Base-by-base conservation (phyloP, 2,888 invertebrate genomes). In the Rhagonycha lutea region DNA sequence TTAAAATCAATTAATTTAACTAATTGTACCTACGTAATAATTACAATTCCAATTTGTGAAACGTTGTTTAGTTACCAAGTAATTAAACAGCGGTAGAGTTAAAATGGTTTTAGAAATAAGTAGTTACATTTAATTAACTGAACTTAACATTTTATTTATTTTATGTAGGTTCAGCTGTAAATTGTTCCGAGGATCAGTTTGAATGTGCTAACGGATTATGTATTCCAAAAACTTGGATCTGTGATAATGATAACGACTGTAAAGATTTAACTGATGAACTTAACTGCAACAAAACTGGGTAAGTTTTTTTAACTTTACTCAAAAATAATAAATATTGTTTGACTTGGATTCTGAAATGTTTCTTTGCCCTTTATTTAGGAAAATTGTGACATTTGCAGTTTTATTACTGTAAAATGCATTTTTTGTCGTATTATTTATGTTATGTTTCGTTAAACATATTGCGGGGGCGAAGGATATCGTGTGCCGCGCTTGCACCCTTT, bases 171-270 rank as follows among this genome's bases (percentile, higher is more conserved):
- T 84, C 83, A 11, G 84, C 88, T 14, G 85, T 86, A 12, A 92
- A 93, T 84, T 96, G 95, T 85, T 91, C 93, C 0, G 88, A 89
- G 0, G 92, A 94, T 69, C 93, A 95, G 86, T 95, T 94, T 83
- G 91, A 92, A 82, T 95, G 95, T 84, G 89, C 90, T 47, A 95
- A 95, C 85, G 95, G 95, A 0, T 90, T 93, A 63, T 96, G 95
- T 86, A 92, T 96, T 78, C 93, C 92, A 74, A 91, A 91, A 79
- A 90, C 90, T 14, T 95, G 94, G 94, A 88, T 92, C 5, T 96
- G 95, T 85, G 95, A 95, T 83, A 87, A 87, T 77, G 95, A 95
- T 84, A 93, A 94, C 85, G 95, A 96, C 85, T 96, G 95, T 84
- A 92, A 92, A 70, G 95, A 95, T 84, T 92, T 91, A 83, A 93